Percentiles rank a stretch among this genome's conserved stretches.
phyloP scores from a whole-genome alignment of 2,797 vertebrate species.

The Enteromius unitaeniatus region DNA sequence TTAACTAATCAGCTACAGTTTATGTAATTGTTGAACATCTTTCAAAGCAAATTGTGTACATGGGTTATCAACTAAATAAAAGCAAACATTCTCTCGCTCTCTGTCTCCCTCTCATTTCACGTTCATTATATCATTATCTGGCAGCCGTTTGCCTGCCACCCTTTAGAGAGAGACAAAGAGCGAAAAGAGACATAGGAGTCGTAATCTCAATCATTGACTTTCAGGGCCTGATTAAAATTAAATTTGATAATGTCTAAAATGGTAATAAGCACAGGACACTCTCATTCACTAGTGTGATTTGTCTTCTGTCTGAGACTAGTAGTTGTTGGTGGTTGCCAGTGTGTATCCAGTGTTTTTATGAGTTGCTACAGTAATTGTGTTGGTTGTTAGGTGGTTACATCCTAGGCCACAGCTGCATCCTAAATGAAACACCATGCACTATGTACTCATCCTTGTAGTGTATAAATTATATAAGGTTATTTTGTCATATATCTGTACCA shows the following conservation, averaged over 20 bases:
- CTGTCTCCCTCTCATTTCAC: constrained; percentile 63
- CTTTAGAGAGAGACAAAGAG: constrained; percentile 35
- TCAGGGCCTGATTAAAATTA: constrained; percentile 38
- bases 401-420: neutral
- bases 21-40: constrained; percentile 64
- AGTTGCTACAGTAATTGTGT: neutral
- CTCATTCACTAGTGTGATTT: constrained; percentile 22
- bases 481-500: neutral
- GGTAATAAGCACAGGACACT: constrained; percentile 55
- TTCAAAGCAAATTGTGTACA: constrained; percentile 69
- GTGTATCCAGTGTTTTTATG: neutral
- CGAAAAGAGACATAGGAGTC: constrained; percentile 15
- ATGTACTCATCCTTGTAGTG: neutral
- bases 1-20: constrained; percentile 65
- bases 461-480: neutral
- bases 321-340: neutral
- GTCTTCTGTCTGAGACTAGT: constrained; percentile 20
- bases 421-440: neutral
- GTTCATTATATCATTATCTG: constrained; percentile 72
- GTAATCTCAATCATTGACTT: constrained; percentile 38
- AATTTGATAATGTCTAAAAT: constrained; percentile 51
- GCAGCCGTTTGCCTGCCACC: constrained; percentile 58
- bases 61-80: constrained; percentile 64
- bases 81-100: constrained; percentile 63
- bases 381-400: constrained; percentile 8